These are phyloP conservation scores for Diloba caeruleocephala DNA, from an alignment of 2,888 invertebrate genomes.

Conservation along the genomic window DNA sequence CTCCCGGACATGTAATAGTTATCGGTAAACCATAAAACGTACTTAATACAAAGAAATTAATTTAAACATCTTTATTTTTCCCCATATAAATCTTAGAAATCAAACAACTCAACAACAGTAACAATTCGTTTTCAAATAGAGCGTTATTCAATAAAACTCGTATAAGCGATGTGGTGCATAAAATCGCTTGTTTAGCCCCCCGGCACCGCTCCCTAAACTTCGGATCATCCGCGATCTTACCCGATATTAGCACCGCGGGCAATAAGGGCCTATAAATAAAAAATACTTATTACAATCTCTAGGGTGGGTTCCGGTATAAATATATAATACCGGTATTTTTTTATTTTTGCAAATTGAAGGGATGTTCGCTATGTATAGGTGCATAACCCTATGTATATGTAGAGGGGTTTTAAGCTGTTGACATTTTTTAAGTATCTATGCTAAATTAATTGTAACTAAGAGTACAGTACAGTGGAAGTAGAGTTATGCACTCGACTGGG, in stretches of 20 bases:
- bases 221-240: conserved; percentile 81
- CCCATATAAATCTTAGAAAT: conserved; percentile 5
- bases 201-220: conserved; percentile 64
- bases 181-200: conserved; percentile 70
- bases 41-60: neutral
- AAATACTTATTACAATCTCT: conserved; percentile 80
- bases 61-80: neutral
- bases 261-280: conserved; percentile 81
- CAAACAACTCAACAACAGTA: conserved; percentile 45
- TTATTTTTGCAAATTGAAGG: conserved; percentile 40
- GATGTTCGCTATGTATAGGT: conserved; percentile 32
- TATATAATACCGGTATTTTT: conserved; percentile 69
- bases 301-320: conserved; percentile 71
- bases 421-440: no score
- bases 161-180: conserved; percentile 70
- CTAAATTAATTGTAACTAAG: no score
- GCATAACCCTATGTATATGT: neutral
- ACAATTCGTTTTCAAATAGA: conserved; percentile 63
- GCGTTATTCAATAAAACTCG: conserved; percentile 74
- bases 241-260: conserved; percentile 86
- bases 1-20: no score
- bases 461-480: no score
- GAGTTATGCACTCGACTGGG: no score
- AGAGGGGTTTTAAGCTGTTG: no score
- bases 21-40: no score